Base-by-base conservation (phyloP, 37 sponge, comb jelly and placozoan genomes). In the Lycopodina hypogea region DNA sequence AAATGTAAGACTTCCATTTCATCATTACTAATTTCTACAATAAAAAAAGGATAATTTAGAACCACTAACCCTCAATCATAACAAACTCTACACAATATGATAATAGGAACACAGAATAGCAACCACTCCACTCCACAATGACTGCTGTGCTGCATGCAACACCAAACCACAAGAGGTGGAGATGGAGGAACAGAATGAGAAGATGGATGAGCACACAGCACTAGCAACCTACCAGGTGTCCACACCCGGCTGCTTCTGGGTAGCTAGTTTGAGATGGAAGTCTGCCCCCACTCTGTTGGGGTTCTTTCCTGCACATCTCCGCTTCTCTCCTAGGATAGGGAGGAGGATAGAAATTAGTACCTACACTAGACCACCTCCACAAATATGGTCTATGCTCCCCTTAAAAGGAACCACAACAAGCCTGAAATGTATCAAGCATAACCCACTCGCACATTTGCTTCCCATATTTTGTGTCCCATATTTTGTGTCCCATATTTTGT, bases 241-340 rank as follows among this genome's bases (percentile, higher is more conserved):
- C 41, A n/a, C 38, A 7, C 55, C 57, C 41, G 22, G 65, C 7
- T 51, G 45, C 18, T 35, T 74, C 42, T 48, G 60, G 24, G 22
- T 69, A 37, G 74, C 59, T 19, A 80, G 80, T 33, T 70, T 62
- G 4, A 50, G 69, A 42, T 87, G 84, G 52, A 91, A 93, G 62
- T 89, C 75, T 32, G 94, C 94, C n/a, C 94, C 94, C 41, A 93
- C 88, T 35, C 94, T 52, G 28, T 79, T 86, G 21, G 92, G 92
- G 38, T 86, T 89, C 63, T 74, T 89, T 6, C 81, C 72, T 56
- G 55, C 52, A n/a, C 63, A 33, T 41, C 65, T 76, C 56, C 42
- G 41, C 4, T 60, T 36, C 58, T 82, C 87, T 50, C 40, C 93
- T 92, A 62, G 12, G 52, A 67, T 36, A 74, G 29, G 62, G 65